A percentile compares a stretch with the other conserved stretches of the same genome.
Conservation (phyloP, 2,113 vertebrate genomes). For the Catharus minimus region DNA sequence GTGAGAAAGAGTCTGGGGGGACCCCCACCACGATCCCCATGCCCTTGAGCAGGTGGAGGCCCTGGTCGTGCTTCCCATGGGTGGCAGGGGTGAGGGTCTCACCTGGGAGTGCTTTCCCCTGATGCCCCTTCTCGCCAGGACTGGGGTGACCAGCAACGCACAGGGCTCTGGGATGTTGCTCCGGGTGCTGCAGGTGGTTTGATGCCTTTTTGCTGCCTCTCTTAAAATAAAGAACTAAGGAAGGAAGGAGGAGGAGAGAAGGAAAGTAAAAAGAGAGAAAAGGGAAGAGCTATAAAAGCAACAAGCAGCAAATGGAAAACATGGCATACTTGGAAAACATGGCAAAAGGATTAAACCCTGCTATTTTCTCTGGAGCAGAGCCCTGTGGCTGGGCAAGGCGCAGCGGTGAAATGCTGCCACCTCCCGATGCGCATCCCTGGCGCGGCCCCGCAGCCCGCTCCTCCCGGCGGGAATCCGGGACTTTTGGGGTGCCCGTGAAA, state of each 20-base stretch:
- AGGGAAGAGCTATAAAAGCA: not conserved
- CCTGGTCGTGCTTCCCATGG: not conserved
- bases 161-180: not conserved
- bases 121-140: accelerated
- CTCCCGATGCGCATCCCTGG: not conserved
- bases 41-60: not conserved
- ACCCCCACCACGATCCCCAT: accelerated
- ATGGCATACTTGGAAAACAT: not conserved
- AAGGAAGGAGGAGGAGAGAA: accelerated
- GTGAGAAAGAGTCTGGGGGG: accelerated
- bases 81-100: not conserved
- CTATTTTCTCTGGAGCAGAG: not conserved
- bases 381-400: not conserved
- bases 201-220: not conserved
- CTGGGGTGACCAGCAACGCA: not conserved
- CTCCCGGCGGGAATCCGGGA: not conserved
- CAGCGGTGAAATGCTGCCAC: slow-evolving; percentile 46
- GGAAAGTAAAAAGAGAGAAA: not conserved
- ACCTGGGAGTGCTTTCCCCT: not conserved
- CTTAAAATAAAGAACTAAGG: not conserved
- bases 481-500: accelerated
- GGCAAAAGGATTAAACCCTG: not conserved
- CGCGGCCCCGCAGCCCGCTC: not conserved
- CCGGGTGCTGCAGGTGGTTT: not conserved
- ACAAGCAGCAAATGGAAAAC: not conserved